Conservation (phyloP, 2,888 invertebrate genomes). For the Acronicta psi region DNA sequence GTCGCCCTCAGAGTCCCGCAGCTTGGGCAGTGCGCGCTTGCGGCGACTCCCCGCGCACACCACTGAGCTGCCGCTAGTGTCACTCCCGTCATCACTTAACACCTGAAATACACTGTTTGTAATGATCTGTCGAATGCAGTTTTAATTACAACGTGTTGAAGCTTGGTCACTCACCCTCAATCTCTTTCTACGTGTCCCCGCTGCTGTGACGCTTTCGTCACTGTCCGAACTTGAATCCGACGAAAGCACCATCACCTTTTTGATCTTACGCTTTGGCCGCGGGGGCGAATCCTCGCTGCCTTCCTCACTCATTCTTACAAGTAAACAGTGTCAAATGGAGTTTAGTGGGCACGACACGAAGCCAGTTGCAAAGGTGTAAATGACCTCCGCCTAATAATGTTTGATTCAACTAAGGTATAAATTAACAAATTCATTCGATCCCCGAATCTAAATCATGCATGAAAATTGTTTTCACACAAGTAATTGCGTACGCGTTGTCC, state of each 20-base stretch:
- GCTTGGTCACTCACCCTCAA: constrained; percentile 76
- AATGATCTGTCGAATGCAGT: constrained; percentile 9
- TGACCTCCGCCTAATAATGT: constrained; percentile 75
- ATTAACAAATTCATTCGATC: constrained; percentile 71
- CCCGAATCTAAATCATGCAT: constrained; percentile 63
- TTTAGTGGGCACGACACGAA: constrained; percentile 80
- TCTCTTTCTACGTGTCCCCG: constrained; percentile 81
- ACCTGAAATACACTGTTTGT: constrained; percentile 76
- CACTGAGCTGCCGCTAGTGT: constrained; percentile 80
- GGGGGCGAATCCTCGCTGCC: constrained; percentile 76
- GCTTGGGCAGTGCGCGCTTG: constrained; percentile 72
- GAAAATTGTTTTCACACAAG: constrained; percentile 60
- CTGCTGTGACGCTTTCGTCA: constrained; percentile 79
- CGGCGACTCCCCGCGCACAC: constrained; percentile 69
- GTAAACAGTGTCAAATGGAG: constrained; percentile 67
- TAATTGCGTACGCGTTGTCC: constrained; percentile 66
- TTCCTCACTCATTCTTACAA: constrained; percentile 80
- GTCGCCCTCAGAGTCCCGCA: constrained; percentile 78
- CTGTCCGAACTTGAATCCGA: constrained; percentile 82
- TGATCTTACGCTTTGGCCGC: constrained; percentile 77
- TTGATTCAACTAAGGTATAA: constrained; percentile 63
- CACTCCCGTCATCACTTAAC: constrained; percentile 85
- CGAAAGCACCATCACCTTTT: constrained; percentile 74
- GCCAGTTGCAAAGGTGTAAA: constrained; percentile 81
- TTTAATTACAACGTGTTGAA: constrained; percentile 15